Evolutionary conservation across 2,113 vertebrate genomes (phyloP).

Genomic region (Cichladusa arquata): DNA sequence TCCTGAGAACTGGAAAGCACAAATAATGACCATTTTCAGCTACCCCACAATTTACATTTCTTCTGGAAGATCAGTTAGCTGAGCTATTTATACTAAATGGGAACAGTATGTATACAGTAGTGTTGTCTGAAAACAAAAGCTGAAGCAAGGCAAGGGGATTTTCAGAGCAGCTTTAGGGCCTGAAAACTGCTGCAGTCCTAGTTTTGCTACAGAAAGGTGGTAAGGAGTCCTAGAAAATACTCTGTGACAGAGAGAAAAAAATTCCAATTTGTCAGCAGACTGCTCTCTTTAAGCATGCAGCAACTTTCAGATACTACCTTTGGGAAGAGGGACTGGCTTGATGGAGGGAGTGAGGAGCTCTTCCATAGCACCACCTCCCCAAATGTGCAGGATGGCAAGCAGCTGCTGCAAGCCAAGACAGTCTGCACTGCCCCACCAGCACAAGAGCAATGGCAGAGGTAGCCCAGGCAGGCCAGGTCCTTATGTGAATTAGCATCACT

Average conservation of each 20-base stretch:
- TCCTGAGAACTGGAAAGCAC: neutral
- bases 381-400: neutral
- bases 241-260: neutral
- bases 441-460: neutral
- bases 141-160: neutral
- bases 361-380: neutral
- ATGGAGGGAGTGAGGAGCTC: neutral
- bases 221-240: neutral
- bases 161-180: neutral
- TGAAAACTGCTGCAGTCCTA: neutral
- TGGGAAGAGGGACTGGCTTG: neutral
- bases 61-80: neutral
- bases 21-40: neutral
- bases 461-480: neutral
- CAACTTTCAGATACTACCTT: neutral
- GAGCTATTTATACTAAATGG: neutral
- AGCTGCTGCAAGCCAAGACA: fast-evolving
- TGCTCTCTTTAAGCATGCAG: neutral
- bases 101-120: neutral
- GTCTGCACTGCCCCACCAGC: fast-evolving
- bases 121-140: neutral
- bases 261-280: neutral
- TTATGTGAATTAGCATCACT: neutral
- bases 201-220: neutral
- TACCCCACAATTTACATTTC: neutral